Evolutionary conservation across 1,140 invertebrate genomes (phyloP).

Genomic region (Babylonia areolata): DNA sequence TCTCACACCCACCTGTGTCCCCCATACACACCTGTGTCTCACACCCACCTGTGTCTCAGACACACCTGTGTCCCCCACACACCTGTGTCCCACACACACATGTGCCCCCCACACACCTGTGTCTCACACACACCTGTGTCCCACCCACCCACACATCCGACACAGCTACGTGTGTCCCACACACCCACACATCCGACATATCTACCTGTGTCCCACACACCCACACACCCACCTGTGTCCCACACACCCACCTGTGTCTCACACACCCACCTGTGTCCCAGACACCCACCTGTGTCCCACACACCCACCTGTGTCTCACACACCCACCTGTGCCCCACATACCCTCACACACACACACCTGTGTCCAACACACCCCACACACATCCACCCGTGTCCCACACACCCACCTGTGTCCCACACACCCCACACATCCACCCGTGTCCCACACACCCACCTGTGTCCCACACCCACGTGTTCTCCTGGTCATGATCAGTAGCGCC

Average conservation of each 20-base stretch:
- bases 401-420: not conserved
- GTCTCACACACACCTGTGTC: not conserved
- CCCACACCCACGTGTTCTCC: constrained; percentile 60
- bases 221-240: constrained; percentile 40
- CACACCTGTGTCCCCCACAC: too few relatives aligned
- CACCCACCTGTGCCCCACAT: constrained; percentile 39
- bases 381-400: not conserved
- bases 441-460: constrained; percentile 46
- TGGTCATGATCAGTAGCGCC: constrained; percentile 53
- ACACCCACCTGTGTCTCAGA: too few relatives aligned
- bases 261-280: not conserved
- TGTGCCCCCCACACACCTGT: too few relatives aligned
- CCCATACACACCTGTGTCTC: too few relatives aligned
- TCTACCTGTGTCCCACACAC: constrained; percentile 57
- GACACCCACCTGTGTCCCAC: not conserved
- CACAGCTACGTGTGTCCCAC: too few relatives aligned
- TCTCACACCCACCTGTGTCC: too few relatives aligned
- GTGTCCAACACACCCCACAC: not conserved
- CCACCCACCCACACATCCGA: not conserved
- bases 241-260: not conserved
- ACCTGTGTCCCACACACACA: too few relatives aligned
- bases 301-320: constrained; percentile 55
- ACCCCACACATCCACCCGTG: not conserved
- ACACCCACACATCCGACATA: not conserved
- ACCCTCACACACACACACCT: not conserved